Percentiles rank a stretch among this genome's conserved stretches.
Conservation (phyloP, 1,140 invertebrate genomes). For the Archivesica marissinica region DNA sequence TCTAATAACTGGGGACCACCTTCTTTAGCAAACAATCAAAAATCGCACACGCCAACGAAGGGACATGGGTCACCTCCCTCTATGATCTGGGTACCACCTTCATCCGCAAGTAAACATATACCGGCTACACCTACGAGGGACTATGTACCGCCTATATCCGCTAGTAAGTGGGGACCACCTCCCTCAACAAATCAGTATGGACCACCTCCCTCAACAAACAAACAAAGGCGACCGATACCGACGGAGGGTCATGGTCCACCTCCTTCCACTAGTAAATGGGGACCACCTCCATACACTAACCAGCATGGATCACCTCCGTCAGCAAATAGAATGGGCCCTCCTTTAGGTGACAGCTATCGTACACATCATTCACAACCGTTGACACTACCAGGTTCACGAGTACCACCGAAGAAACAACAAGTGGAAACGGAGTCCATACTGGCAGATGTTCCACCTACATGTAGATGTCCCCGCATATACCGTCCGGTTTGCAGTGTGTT, state of each 20-base stretch:
- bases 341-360: background rate
- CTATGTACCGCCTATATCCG: conserved; percentile 10
- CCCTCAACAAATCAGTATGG: background rate
- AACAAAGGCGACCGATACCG: background rate
- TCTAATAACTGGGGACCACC: background rate
- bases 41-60: too few relatives aligned
- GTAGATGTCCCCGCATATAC: conserved; percentile 31
- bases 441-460: background rate
- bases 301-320: background rate
- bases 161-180: background rate
- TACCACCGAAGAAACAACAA: background rate
- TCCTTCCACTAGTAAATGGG: background rate
- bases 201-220: background rate
- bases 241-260: background rate
- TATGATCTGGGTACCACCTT: background rate
- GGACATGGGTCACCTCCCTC: background rate
- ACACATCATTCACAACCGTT: background rate
- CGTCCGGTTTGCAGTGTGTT: conserved; percentile 32
- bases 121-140: too few relatives aligned
- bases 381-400: background rate
- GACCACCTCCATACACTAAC: background rate
- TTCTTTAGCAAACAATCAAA: too few relatives aligned
- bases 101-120: background rate
- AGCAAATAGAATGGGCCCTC: background rate
- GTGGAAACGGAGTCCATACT: background rate